phyloP scores from a whole-genome alignment of 2,113 vertebrate species.

The Etheostoma spectabile region DNA sequence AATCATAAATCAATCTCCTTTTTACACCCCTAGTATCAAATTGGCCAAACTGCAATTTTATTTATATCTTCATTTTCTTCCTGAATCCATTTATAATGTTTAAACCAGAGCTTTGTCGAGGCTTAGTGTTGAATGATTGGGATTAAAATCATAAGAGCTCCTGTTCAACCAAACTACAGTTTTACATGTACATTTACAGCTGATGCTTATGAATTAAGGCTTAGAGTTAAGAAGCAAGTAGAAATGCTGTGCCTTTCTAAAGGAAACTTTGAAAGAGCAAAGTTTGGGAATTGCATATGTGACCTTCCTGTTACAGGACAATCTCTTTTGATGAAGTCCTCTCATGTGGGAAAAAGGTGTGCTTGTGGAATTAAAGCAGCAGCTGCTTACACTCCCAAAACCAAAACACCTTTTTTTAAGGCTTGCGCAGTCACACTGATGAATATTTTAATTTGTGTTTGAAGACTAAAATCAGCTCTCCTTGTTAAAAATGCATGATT shows the following conservation, averaged over 20 bases:
- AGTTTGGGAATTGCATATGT: neutral
- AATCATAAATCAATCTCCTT: neutral
- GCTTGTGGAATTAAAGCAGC: slow-evolving; percentile 20
- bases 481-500: slow-evolving; percentile 70
- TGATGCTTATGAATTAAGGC: neutral
- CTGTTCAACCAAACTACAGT: neutral
- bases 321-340: neutral
- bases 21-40: neutral
- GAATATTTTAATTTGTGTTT: slow-evolving; percentile 65
- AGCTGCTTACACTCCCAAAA: slow-evolving; percentile 14
- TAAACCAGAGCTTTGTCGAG: neutral
- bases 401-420: slow-evolving; percentile 27
- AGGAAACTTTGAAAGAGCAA: slow-evolving; percentile 12
- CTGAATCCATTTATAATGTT: neutral
- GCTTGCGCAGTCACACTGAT: slow-evolving; percentile 35
- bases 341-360: slow-evolving; percentile 28
- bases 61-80: slow-evolving; percentile 5
- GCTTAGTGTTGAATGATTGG: slow-evolving; percentile 6
- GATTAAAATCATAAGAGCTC: neutral
- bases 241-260: neutral
- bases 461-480: slow-evolving; percentile 48
- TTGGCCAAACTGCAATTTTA: neutral
- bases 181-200: neutral
- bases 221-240: neutral
- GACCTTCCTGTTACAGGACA: neutral